Base-by-base conservation (phyloP, 1,140 invertebrate genomes). In the Aradophagus sp. region DNA sequence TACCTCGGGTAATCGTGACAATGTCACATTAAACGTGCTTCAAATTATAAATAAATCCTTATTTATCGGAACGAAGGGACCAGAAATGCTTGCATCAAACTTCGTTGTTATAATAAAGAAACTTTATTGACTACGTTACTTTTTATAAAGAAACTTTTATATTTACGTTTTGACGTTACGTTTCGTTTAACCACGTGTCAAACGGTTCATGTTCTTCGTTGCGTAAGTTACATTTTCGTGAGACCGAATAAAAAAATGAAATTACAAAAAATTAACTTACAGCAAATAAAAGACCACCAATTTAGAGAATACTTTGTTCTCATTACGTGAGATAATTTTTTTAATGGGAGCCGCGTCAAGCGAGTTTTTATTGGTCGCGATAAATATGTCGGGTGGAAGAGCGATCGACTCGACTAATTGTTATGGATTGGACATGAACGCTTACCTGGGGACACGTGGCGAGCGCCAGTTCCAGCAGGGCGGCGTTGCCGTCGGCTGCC, bases 401-500 rank as follows among this genome's bases (percentile, higher is more conserved):
- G 5, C 15, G 32, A 59, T 63, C 53, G 45, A 16, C 27, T 26
- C 8, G 16, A 15, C 36, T 56, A 58, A 59, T 71, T 50, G 27
- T 20, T 50, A 50, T 20, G 52, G 10, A 52, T 59, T 11, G n/a
- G 23, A 13, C 6, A 31, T 16, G 13, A 15, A 12, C 31, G 26
- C 58, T 67, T 80, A 84, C 86, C 63, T 87, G 85, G 31, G 86
- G 84, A 77, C 88, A 89, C 19, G 87, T 85, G 26, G 88, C 86
- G 1, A 94, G 79, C 1, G 92, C 88, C 26, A 90, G 83, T 62
- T 89, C 87, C 20, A 93, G 83, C 7, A 92, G 77, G 34, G 87
- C 87, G 31, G 89, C 87, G 75, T 92, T 90, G 14, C 92, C 92
- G 79, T 93, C 92, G 41, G 92, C 91, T 35, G 90, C 89, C n/a